Conservation (phyloP, 2,888 invertebrate species). For the Anthophora plumipes region DNA sequence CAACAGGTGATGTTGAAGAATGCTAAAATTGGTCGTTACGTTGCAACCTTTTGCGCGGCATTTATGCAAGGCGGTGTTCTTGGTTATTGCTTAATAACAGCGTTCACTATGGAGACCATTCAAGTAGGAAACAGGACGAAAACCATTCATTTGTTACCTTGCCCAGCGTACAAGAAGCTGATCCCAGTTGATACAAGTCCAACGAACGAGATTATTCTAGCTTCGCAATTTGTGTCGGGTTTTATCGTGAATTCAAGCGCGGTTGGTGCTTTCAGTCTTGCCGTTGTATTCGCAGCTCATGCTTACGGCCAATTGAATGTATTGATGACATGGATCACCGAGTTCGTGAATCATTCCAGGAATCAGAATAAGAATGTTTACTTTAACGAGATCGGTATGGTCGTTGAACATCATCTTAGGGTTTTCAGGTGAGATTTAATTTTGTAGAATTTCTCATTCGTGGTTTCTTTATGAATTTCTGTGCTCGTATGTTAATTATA, state of each 20-base stretch:
- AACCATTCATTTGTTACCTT: slow-evolving; percentile 50
- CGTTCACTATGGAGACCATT: background rate
- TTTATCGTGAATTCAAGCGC: slow-evolving; percentile 60
- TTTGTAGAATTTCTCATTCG: no score
- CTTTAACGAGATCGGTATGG: slow-evolving; percentile 19
- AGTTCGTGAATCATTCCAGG: slow-evolving; percentile 44
- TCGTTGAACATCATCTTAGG: slow-evolving; percentile 66
- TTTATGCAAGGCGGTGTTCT: slow-evolving; percentile 66
- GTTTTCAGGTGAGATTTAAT: slow-evolving; percentile 44
- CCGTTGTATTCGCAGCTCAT: slow-evolving; percentile 68
- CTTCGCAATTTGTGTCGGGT: slow-evolving; percentile 54
- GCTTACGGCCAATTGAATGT: slow-evolving; percentile 71
- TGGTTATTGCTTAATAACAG: background rate
- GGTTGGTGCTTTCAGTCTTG: slow-evolving; percentile 54
- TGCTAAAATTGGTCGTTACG: slow-evolving; percentile 66
- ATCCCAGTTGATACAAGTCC: slow-evolving; percentile 58
- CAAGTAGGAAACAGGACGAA: slow-evolving; percentile 55
- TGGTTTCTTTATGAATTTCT: background rate
- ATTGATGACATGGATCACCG: slow-evolving; percentile 52
- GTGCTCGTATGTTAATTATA: slow-evolving; percentile 47
- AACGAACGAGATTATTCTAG: slow-evolving; percentile 63
- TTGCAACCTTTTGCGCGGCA: slow-evolving; percentile 65
- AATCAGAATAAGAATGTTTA: background rate
- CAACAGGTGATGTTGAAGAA: slow-evolving; percentile 63
- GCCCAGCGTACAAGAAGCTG: slow-evolving; percentile 54